Percentiles rank a stretch among this genome's conserved stretches.
These are phyloP conservation scores for Nymphalis polychloros DNA, from an alignment of 2,888 invertebrate genomes.

Conservation along the genomic window DNA sequence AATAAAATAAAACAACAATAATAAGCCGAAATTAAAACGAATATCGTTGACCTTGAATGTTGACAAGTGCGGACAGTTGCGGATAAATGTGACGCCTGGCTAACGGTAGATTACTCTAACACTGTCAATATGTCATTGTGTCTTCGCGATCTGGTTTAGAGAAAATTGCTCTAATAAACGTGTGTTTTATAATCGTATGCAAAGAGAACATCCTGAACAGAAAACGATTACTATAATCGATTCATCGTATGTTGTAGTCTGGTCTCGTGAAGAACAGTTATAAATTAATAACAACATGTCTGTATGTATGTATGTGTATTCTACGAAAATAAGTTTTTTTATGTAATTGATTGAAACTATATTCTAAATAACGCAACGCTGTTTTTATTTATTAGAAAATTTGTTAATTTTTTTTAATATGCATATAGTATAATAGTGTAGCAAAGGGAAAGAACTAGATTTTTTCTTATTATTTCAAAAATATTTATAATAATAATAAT, in stretches of 20 bases:
- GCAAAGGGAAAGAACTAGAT: too few relatives aligned
- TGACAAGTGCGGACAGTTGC: neutral
- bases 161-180: constrained; percentile 72
- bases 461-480: too few relatives aligned
- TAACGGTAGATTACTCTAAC: constrained; percentile 45
- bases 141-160: constrained; percentile 62
- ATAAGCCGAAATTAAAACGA: neutral
- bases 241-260: constrained; percentile 23
- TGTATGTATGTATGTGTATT: neutral
- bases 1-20: too few relatives aligned
- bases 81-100: constrained; percentile 16
- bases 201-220: constrained; percentile 68
- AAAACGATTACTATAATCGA: constrained; percentile 67
- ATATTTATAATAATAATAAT: too few relatives aligned
- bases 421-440: too few relatives aligned
- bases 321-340: too few relatives aligned
- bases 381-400: too few relatives aligned
- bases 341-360: too few relatives aligned
- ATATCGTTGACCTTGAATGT: neutral
- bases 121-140: constrained; percentile 73
- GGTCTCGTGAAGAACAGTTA: constrained; percentile 17
- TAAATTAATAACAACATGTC: constrained; percentile 8
- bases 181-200: constrained; percentile 67
- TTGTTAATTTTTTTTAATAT: too few relatives aligned
- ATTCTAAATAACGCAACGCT: too few relatives aligned